A percentile compares a stretch with the other conserved stretches of the same genome.
phyloP scores from a whole-genome alignment of 2,888 invertebrate genomes.

The Theretra japonica region DNA sequence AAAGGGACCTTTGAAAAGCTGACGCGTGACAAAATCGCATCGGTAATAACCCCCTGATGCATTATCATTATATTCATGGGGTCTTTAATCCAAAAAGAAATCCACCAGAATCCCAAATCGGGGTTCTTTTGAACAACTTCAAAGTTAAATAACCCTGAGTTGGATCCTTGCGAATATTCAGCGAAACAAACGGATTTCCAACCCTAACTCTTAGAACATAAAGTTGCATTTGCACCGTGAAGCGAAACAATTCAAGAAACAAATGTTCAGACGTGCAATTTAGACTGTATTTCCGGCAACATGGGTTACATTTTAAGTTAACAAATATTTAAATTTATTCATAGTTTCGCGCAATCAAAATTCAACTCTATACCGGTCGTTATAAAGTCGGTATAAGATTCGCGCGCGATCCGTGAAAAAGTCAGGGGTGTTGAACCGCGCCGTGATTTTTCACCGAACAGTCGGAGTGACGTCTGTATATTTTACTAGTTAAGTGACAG shows the following conservation, averaged over 20 bases:
- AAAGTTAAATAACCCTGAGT: slow-evolving; percentile 80
- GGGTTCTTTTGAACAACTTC: slow-evolving; percentile 83
- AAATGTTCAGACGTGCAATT: slow-evolving; percentile 81
- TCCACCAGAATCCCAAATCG: slow-evolving; percentile 81
- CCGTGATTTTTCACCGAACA: slow-evolving; percentile 79
- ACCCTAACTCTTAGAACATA: slow-evolving; percentile 53
- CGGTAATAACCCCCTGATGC: slow-evolving; percentile 68
- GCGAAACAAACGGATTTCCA: slow-evolving; percentile 46
- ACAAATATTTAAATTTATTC: slow-evolving; percentile 85
- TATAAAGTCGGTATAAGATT: slow-evolving; percentile 41
- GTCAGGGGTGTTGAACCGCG: slow-evolving; percentile 71
- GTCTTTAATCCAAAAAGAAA: slow-evolving; percentile 84
- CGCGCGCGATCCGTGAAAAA: slow-evolving; percentile 37
- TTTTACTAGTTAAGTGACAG: slow-evolving; percentile 84
- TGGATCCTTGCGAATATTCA: slow-evolving; percentile 50
- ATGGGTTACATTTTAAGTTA: slow-evolving; percentile 85
- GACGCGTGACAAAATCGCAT: slow-evolving; percentile 70
- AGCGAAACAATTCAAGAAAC: slow-evolving; percentile 65
- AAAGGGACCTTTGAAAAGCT: slow-evolving; percentile 57
- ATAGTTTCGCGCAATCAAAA: slow-evolving; percentile 54
- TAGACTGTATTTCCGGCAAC: slow-evolving; percentile 84
- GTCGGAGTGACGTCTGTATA: slow-evolving; percentile 82
- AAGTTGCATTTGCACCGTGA: slow-evolving; percentile 51
- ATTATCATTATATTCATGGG: slow-evolving; percentile 84
- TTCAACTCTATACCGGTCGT: slow-evolving; percentile 54